Evolutionary conservation across 2,797 vertebrate species (phyloP).

Genomic region (Lerista edwardsae): DNA sequence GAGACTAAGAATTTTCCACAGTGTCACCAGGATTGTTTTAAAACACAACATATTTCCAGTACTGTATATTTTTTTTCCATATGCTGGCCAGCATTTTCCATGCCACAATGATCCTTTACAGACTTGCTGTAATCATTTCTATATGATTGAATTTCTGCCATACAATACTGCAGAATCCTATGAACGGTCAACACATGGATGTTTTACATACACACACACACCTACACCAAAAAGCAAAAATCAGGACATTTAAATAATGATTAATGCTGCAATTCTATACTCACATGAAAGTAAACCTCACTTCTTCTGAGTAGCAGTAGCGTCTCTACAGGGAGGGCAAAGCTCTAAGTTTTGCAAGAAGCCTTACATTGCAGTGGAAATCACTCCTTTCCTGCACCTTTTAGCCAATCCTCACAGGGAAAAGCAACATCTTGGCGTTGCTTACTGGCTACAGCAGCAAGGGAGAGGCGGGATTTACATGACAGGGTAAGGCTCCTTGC

Average conservation of each 20-base stretch:
- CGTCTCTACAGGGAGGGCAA: too few relatives aligned
- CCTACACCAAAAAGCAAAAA: too few relatives aligned
- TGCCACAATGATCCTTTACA: slow-evolving; percentile 68
- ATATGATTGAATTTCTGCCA: slow-evolving; percentile 25
- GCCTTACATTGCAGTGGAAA: too few relatives aligned
- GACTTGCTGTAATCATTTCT: slow-evolving; percentile 56
- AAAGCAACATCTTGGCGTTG: too few relatives aligned
- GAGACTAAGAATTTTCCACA: slow-evolving; percentile 76
- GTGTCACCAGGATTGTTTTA: slow-evolving; percentile 73
- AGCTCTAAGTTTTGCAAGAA: too few relatives aligned
- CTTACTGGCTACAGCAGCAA: too few relatives aligned
- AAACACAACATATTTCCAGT: slow-evolving; percentile 73
- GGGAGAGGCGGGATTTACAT: too few relatives aligned
- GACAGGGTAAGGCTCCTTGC: too few relatives aligned
- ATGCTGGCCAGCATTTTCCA: slow-evolving; percentile 74
- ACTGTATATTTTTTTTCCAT: slow-evolving; percentile 63
- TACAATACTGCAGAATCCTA: slow-evolving; percentile 48
- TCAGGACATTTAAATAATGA: slow-evolving; percentile 50
- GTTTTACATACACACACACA: background rate
- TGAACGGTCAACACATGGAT: slow-evolving; percentile 58
- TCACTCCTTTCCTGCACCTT: too few relatives aligned
- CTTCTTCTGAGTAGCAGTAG: too few relatives aligned
- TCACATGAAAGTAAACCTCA: too few relatives aligned
- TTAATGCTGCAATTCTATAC: slow-evolving; percentile 18
- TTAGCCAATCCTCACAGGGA: too few relatives aligned